Evolutionary conservation across 2,888 invertebrate genomes (phyloP).

Genomic region (Sphaerophoria rueppellii): DNA sequence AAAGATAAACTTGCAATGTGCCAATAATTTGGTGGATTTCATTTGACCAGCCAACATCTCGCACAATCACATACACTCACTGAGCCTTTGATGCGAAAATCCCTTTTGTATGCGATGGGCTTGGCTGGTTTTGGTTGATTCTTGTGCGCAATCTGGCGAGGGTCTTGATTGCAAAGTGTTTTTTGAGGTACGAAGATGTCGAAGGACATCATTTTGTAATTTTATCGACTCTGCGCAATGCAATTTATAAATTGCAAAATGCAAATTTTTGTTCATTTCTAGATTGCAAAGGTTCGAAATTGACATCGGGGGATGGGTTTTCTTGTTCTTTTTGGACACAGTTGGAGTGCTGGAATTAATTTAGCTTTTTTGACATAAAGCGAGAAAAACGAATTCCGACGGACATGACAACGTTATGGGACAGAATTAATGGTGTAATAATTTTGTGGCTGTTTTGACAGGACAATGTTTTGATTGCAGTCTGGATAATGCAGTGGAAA

Average conservation of each 20-base stretch:
- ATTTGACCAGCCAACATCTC: slow-evolving; percentile 51
- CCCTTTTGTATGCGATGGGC: slow-evolving; percentile 10
- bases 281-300: background rate
- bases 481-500: background rate
- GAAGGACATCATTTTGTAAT: slow-evolving; percentile 72
- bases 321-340: slow-evolving; percentile 11
- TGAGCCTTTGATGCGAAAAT: background rate
- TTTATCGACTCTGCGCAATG: slow-evolving; percentile 59
- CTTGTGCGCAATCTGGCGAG: background rate
- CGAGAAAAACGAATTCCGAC: slow-evolving; percentile 47
- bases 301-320: slow-evolving; percentile 29
- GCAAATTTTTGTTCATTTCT: slow-evolving; percentile 50
- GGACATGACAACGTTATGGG: slow-evolving; percentile 47
- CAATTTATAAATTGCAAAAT: slow-evolving; percentile 46
- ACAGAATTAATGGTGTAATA: slow-evolving; percentile 60
- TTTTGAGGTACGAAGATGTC: slow-evolving; percentile 51
- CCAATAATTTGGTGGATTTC: slow-evolving; percentile 74
- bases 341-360: slow-evolving; percentile 58
- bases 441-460: slow-evolving; percentile 63
- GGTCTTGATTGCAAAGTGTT: slow-evolving; percentile 32
- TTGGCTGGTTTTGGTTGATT: background rate
- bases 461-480: slow-evolving; percentile 6
- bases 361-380: slow-evolving; percentile 39
- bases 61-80: background rate
- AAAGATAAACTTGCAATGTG: slow-evolving; percentile 73